Base-by-base conservation (phyloP, 2,888 invertebrate genomes). In the Diadegma fenestrale region DNA sequence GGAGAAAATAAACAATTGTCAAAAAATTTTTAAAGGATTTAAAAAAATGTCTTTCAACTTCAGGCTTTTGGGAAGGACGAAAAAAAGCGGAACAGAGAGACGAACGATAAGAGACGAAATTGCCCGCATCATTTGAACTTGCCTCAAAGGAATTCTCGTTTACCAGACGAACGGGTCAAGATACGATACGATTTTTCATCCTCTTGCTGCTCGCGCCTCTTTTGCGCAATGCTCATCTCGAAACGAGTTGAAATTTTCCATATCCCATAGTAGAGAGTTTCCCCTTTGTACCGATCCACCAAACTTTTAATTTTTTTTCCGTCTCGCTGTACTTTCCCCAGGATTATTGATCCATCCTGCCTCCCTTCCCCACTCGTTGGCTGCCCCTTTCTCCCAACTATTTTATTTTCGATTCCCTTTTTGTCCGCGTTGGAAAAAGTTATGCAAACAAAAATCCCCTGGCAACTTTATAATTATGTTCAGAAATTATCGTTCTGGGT, bases 221-320 rank as follows among this genome's bases (percentile, higher is more conserved):
- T 78, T 45, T 51, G 54, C 51, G 61, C 69, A 66, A 22, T 80
- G 26, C 26, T 79, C 76, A 61, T 84, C 80, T 58, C 64, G 72
- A 33, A 26, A 68, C 48, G 19, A 68, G 72, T 77, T 73, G 61
- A 41, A 80, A 81, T 81, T 84, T 66, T 10, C 63, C 69, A 51
- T 30, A 41, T 82, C 66, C 73, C 79, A 73, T 66, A 48, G 68
- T 14, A 45, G 63, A 17, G 68, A 17, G 22, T 68, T 64, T 48
- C 51, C 48, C 33, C 22, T 51, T 71, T 63, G 71, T 54, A 58
- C 37, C 41, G 26, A 41, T 61, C 30, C 45, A 30, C n/a, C 64
- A 4, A 7, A 48, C 26, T 64, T 37, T 63, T 64, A 48, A 26
- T 64, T 64, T 63, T 37, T 61, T 48, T 75, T 45, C n/a, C 54